These are phyloP conservation scores for Cosmia pyralina DNA, from an alignment of 2,888 invertebrate species.

Conservation along the genomic window DNA sequence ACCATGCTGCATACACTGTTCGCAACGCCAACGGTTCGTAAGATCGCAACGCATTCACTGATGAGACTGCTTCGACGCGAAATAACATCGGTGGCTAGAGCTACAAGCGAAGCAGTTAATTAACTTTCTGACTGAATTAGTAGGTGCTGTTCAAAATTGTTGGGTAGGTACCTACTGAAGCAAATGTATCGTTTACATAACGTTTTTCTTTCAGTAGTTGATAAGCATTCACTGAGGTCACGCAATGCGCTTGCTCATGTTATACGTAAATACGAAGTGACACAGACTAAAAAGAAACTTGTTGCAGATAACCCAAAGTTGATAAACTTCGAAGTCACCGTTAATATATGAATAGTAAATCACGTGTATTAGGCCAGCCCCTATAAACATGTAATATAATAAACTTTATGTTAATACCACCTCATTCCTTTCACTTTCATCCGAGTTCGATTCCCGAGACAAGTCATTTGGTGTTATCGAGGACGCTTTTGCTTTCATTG, in stretches of 20 bases:
- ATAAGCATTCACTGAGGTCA: conserved; percentile 18
- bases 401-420: conserved; percentile 70
- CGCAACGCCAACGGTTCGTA: conserved; percentile 61
- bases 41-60: conserved; percentile 50
- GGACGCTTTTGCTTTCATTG: conserved; percentile 85
- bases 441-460: conserved; percentile 82
- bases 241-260: background rate
- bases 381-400: conserved; percentile 57
- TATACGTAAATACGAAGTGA: conserved; percentile 7
- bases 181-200: background rate
- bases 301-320: conserved; percentile 14
- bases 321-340: conserved; percentile 15
- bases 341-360: conserved; percentile 34
- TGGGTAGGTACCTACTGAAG: background rate
- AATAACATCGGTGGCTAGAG: conserved; percentile 4
- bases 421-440: conserved; percentile 84
- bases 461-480: conserved; percentile 81
- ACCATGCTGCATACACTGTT: conserved; percentile 66
- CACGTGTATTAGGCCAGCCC: conserved; percentile 42
- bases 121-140: conserved; percentile 43
- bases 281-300: conserved; percentile 26
- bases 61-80: conserved; percentile 37
- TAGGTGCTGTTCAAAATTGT: conserved; percentile 9
- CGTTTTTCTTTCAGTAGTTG: conserved; percentile 13
- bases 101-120: conserved; percentile 35